Conservation (phyloP, 2,797 vertebrate species). For the Pampus argenteus region DNA sequence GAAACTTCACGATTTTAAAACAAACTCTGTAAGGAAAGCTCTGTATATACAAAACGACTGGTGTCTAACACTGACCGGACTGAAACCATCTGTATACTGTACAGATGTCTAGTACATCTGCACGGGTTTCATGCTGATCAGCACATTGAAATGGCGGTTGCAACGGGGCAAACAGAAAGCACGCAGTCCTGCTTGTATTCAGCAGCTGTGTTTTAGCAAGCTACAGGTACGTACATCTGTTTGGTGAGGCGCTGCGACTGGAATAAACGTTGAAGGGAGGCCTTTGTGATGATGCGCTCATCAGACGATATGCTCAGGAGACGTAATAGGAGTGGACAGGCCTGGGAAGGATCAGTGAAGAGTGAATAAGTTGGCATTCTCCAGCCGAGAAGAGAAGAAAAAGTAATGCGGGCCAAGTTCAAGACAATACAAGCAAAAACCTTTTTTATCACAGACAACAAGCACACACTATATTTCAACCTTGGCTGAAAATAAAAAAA, state of each 20-base stretch:
- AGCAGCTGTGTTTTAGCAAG: conserved; percentile 14
- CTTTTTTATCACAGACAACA: not conserved
- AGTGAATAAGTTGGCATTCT: conserved; percentile 32
- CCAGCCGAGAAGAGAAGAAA: conserved; percentile 28
- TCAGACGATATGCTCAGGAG: conserved; percentile 8
- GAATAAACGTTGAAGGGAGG: conserved; percentile 23
- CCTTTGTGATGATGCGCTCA: conserved; percentile 8
- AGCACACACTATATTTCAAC: not conserved
- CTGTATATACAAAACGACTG: not conserved
- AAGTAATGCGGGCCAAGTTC: conserved; percentile 18
- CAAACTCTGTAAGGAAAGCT: not conserved
- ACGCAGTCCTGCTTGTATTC: not conserved
- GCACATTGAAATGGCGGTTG: not conserved
- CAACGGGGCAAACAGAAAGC: conserved; percentile 12
- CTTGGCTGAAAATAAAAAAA: conserved; percentile 4
- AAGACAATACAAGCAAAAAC: conserved; percentile 24
- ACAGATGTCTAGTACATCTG: not conserved
- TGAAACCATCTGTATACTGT: not conserved
- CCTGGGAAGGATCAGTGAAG: conserved; percentile 46
- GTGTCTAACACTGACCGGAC: not conserved
- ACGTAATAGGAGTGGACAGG: conserved; percentile 55
- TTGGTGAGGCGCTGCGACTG: not conserved
- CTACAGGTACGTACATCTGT: conserved; percentile 35
- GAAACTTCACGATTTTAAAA: not conserved
- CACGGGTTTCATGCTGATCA: not conserved